Evolutionary conservation across 1,140 invertebrate species (phyloP), one percentile per base, ranked within the genome.

Genomic region (Lepeophtheirus salmonis): DNA sequence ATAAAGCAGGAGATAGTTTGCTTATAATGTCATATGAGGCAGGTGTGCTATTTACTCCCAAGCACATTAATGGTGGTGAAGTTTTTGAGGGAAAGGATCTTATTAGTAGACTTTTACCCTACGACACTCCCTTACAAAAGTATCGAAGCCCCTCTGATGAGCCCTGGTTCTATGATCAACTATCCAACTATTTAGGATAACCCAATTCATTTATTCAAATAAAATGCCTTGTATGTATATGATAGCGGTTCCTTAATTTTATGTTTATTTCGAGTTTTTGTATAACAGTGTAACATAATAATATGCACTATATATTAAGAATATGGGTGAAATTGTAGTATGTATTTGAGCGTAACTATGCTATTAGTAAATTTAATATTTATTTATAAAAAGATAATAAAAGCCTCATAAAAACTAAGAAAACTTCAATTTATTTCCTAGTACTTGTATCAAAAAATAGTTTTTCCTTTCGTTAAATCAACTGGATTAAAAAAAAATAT

Each of bases 11-110:
- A 26, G 67, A 74, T 60, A 79, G 79, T 62, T 71, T 86, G 50
- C 78, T 82, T 63, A 81, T 91, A 1, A 78, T 84, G 68, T 92
- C 85, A 50, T 95, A 90, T 69, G 92, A 97, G 75, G 82, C 82
- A 20, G 91, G 90, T 0, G 83, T 97, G 10, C 67, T 97, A 10
- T 89, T 94, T 66, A 65, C 95, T 50, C 92, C 92, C 0, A 76
- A 79, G 69, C 80, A 84, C 69, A 76, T 90, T 69, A 86, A 87
- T 75, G 78, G 78, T 64, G 22, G 12, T 12, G 4, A 13, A 55
- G 17, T 12, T 12, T 17, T 17, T 18, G 10, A 14, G 53, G 12
- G 12, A 18, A 3, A 14, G 53, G 16, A 10, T 55, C 22, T n/a
- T n/a, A n/a, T n/a, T n/a, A n/a, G n/a, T n/a, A n/a, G n/a, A n/a